Conservation (phyloP, 2,113 vertebrate genomes). For the Chiloscyllium plagiosum region DNA sequence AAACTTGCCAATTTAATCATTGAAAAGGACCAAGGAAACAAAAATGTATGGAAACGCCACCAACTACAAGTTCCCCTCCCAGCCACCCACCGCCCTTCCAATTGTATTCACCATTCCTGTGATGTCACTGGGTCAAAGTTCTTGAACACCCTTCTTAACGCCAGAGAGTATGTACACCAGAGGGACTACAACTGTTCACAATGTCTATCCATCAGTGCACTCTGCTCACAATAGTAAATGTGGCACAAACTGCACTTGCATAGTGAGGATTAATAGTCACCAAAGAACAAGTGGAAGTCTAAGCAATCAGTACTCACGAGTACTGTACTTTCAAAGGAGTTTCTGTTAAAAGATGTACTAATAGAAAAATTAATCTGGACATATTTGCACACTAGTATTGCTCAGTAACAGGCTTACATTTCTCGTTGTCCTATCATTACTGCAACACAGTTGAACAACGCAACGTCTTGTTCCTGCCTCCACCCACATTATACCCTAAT, state of each 20-base stretch:
- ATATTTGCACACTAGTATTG: background rate
- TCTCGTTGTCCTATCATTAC: background rate
- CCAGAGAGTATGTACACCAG: background rate
- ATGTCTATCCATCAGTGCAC: background rate
- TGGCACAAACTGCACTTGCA: background rate
- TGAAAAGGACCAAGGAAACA: background rate
- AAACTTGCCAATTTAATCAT: background rate
- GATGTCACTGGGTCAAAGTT: background rate
- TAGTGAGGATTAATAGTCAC: background rate
- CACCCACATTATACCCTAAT: background rate
- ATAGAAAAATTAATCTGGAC: background rate
- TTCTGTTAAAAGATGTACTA: background rate
- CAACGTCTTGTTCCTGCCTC: background rate
- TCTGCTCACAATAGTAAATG: background rate
- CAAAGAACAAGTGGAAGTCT: background rate
- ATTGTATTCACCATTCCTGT: too few relatives aligned
- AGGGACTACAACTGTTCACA: background rate
- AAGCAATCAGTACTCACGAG: background rate
- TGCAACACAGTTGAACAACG: background rate
- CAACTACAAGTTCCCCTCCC: background rate
- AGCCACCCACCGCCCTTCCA: background rate
- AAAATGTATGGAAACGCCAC: background rate
- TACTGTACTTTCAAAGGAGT: background rate
- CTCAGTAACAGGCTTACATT: background rate
- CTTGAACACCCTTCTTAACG: background rate